Base-by-base conservation (phyloP, 2,797 vertebrate species). In the Eospalax fontanierii region DNA sequence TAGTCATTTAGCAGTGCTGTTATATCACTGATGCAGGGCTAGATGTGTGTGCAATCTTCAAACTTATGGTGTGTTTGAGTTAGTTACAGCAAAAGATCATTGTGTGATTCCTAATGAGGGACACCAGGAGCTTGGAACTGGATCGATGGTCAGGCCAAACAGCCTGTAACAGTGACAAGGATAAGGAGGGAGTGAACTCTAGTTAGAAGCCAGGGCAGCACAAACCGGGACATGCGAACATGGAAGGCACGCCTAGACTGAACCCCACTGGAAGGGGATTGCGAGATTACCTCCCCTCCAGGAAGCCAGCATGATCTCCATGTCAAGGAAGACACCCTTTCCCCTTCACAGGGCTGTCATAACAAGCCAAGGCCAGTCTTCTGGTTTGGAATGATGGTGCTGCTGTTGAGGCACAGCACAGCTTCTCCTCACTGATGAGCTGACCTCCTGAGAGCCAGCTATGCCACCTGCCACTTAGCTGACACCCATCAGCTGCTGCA, bases 201-300 rank as follows among this genome's bases (percentile, higher is more conserved):
- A 76, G 8, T 28, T 0, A 22, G 11, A 46, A 43, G 5, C 26
- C 26, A 2, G 4, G 33, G 24, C 18, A 2, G 1, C 0, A 0
- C 4, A 18, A 30, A 54, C 43, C 12, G 11, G 46, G 79, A 9
- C 40, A 8, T 19, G 0, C 12, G 40, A 40, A 40, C 57, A 6
- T 3, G 4, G 82, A 35, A 78, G 74, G 46, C 35, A 2, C 1
- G 2, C 40, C 71, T 43, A 40, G 63, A 8, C 14, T n/a, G 63
- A 84, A 16, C 65, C 68, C 38, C 5, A 0, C 24, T 33, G 54
- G 46, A 65, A 9, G 11, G 65, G 57, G 68, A 57, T 24, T 74
- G n/a, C 57, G 73, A 10, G 43, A 65, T 74, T 19, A 4, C 57
- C 30, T 11, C 24, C 46, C 0, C 38, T 83, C 46, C 6, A 22